Base-by-base conservation (phyloP, 1,140 invertebrate species). In the Helicoverpa armigera region DNA sequence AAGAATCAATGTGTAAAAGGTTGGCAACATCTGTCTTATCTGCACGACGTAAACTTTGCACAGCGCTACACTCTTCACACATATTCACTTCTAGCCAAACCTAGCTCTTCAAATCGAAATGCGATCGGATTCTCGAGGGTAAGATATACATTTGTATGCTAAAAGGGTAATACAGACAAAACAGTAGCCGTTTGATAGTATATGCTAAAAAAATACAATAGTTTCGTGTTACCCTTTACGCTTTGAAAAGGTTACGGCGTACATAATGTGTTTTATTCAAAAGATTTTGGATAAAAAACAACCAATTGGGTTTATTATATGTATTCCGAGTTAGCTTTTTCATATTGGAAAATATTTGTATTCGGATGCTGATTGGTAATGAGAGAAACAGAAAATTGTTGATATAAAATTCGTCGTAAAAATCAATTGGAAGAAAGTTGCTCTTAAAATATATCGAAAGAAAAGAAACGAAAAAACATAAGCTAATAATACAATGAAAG, bases 131-230 rank as follows among this genome's bases (percentile, higher is more conserved):
- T 53, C 60, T 77, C 74, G 48, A 77, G 74, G 61, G 60, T 77
- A 77, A 65, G 60, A 61, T 65, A 77, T 29, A 77, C 74, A 77
- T 77, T 77, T 77, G 60, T 77, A 77, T 77, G 74, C 60, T 77
- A 77, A 77, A 48, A 48, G 18, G 60, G 74, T 43, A 48, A 77
- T 77, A 51, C 48, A 77, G 56, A 77, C 74, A 65, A 77, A 77
- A 77, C 74, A 77, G 60, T 77, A n/a, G 60, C 61, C 60, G 56
- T 76, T 76, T 18, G 4, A 61, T 77, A 48, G 60, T 77, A 18
- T 60, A 65, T 60, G 74, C 48, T 77, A 23, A 77, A 77, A 43
- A 77, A 31, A 63, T 77, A 65, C 48, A 65, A 77, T 77, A 53
- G 74, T 77, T 65, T 53, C 14, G 60, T 77, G 18, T 77, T 65